These are phyloP conservation scores for Pangasius mekongensis DNA, from an alignment of 2,797 vertebrate species.

Conservation along the genomic window DNA sequence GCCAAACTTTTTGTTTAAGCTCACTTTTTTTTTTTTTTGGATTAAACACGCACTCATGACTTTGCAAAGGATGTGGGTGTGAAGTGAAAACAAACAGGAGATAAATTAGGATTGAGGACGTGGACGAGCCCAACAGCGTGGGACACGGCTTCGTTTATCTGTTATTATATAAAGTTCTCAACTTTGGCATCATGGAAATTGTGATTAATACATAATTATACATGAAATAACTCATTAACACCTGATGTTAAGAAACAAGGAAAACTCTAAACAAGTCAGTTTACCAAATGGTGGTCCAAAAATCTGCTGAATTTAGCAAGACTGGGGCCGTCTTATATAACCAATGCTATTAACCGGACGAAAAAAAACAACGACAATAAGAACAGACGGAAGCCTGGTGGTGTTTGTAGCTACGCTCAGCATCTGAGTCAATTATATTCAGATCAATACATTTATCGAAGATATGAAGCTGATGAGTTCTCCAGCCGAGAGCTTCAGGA, in stretches of 20 bases:
- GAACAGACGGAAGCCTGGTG: constrained; percentile 6
- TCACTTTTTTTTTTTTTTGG: constrained; percentile 4
- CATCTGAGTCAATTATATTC: background rate
- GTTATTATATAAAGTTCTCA: background rate
- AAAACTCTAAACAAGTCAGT: background rate
- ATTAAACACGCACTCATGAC: background rate
- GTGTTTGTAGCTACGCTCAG: background rate
- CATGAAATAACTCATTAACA: background rate
- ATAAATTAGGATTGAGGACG: background rate
- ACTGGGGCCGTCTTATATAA: background rate
- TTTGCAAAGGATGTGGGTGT: background rate
- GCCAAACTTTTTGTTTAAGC: background rate
- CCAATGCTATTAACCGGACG: background rate
- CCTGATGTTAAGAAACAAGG: background rate
- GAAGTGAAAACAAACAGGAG: constrained; percentile 4
- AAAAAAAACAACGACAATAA: too few species aligned
- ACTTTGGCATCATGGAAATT: background rate
- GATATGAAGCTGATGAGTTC: constrained; percentile 10
- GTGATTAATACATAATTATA: background rate
- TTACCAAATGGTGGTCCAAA: background rate
- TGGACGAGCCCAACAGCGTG: background rate
- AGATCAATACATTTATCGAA: background rate
- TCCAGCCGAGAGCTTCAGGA: constrained; percentile 1
- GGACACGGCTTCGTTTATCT: background rate
- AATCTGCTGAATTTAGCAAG: background rate